Evolutionary conservation across 1,140 invertebrate genomes (phyloP).

Genomic region (Aleiodes sp.): DNA sequence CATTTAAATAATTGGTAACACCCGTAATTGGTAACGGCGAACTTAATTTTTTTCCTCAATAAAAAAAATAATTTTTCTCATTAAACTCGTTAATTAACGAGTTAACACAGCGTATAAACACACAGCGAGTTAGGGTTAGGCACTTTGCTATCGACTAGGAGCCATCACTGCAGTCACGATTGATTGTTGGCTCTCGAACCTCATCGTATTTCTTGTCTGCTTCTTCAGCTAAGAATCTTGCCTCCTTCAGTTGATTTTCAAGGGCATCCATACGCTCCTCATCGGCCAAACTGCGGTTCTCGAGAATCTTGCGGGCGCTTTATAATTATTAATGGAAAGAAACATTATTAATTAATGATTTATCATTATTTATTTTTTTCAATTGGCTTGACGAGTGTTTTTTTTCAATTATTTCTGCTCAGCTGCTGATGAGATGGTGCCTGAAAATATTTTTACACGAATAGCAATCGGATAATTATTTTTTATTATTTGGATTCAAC

Average conservation of each 20-base stretch:
- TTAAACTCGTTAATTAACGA: neutral
- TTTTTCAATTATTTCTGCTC: neutral
- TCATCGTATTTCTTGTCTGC: slow-evolving; percentile 99
- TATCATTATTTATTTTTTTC: too few relatives aligned
- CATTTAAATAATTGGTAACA: neutral
- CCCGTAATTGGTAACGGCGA: neutral
- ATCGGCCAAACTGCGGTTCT: slow-evolving; percentile 99
- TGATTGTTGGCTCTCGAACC: slow-evolving; percentile 73
- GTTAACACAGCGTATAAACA: slow-evolving; percentile 50
- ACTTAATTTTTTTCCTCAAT: neutral
- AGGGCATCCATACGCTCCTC: slow-evolving; percentile 99
- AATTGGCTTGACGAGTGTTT: too few relatives aligned
- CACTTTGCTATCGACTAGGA: slow-evolving; percentile 64
- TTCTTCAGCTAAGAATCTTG: slow-evolving; percentile 99
- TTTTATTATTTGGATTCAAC: too few relatives aligned
- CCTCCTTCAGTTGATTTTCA: slow-evolving; percentile 99
- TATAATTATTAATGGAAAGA: slow-evolving; percentile 44
- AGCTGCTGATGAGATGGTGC: too few relatives aligned
- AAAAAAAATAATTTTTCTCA: neutral
- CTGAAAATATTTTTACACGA: too few relatives aligned
- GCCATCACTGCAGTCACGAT: slow-evolving; percentile 61
- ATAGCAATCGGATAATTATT: too few relatives aligned
- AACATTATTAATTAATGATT: slow-evolving; percentile 30
- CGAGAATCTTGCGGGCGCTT: slow-evolving; percentile 99
- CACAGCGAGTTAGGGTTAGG: slow-evolving; percentile 58